Conservation (phyloP, 92 coral and sea anemone genomes). For the Scolanthus callimorphus region DNA sequence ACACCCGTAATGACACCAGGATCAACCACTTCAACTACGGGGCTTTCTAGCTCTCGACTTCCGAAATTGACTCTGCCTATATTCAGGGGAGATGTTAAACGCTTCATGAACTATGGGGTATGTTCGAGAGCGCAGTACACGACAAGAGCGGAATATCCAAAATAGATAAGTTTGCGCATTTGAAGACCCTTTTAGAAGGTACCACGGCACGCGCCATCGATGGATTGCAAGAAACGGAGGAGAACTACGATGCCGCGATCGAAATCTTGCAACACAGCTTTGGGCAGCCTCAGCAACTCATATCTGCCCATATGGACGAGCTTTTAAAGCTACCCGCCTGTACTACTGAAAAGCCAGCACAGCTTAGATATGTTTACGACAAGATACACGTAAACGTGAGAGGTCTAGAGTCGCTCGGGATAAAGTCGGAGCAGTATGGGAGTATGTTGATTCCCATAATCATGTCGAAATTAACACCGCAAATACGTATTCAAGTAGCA, state of each 20-base stretch:
- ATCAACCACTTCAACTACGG: neutral
- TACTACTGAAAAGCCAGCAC: constrained; percentile 1
- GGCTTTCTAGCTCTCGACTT: constrained; percentile 6
- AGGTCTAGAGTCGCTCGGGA: constrained; percentile 16
- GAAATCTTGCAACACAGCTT: constrained; percentile 15
- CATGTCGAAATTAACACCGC: constrained; percentile 29
- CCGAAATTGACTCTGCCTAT: constrained; percentile 20
- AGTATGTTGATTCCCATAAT: constrained; percentile 15
- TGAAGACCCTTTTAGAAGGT: constrained; percentile 28
- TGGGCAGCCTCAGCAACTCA: constrained; percentile 39
- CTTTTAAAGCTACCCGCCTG: constrained; percentile 42
- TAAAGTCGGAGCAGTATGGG: constrained; percentile 25
- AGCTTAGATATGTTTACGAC: constrained; percentile 13
- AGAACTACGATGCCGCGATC: constrained; percentile 21
- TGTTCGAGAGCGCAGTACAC: constrained; percentile 17
- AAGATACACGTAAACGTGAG: constrained; percentile 13
- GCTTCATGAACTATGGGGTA: constrained; percentile 37
- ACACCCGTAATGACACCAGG: too few species aligned
- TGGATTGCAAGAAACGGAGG: constrained; percentile 30
- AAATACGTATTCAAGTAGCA: constrained; percentile 29
- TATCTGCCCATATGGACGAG: constrained; percentile 57
- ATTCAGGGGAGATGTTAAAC: constrained; percentile 30
- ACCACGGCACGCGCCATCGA: constrained; percentile 25
- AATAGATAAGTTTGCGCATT: constrained; percentile 35
- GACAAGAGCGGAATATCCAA: constrained; percentile 6